Evolutionary conservation across 2,888 invertebrate species (phyloP).

Genomic region (Caenorhabditis sinica): DNA sequence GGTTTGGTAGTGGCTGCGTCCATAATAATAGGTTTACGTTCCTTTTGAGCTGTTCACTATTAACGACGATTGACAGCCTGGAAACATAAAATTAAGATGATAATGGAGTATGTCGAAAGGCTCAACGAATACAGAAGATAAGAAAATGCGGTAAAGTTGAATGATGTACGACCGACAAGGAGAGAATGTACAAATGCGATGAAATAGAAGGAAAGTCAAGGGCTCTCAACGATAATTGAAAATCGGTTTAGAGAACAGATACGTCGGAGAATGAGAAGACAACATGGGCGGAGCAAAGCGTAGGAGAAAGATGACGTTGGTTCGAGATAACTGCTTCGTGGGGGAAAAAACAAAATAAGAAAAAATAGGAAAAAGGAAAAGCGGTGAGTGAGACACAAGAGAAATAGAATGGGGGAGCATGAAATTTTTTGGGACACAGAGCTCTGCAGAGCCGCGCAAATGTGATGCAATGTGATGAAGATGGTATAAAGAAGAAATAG

Average conservation of each 20-base stretch:
- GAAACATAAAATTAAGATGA: conserved; percentile 32
- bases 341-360: conserved; percentile 30
- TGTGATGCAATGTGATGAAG: conserved; percentile 58
- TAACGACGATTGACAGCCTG: conserved; percentile 21
- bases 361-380: conserved; percentile 19
- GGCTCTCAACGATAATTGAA: conserved; percentile 56
- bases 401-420: conserved; percentile 13
- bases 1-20: conserved; percentile 47
- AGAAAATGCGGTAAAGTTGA: conserved; percentile 26
- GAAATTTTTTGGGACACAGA: conserved; percentile 3
- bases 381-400: conserved; percentile 6
- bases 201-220: conserved; percentile 44
- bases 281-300: background rate
- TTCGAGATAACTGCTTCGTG: conserved; percentile 27
- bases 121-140: conserved; percentile 16
- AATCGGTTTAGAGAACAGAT: conserved; percentile 13
- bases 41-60: background rate
- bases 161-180: background rate
- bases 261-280: background rate
- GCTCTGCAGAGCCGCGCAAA: conserved; percentile 26
- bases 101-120: conserved; percentile 14
- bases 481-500: conserved; percentile 3
- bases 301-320: conserved; percentile 47
- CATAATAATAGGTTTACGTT: conserved; percentile 40
- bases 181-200: background rate